Evolutionary conservation across 2,888 invertebrate species (phyloP).

Genomic region (Lasioglossum figueresi): DNA sequence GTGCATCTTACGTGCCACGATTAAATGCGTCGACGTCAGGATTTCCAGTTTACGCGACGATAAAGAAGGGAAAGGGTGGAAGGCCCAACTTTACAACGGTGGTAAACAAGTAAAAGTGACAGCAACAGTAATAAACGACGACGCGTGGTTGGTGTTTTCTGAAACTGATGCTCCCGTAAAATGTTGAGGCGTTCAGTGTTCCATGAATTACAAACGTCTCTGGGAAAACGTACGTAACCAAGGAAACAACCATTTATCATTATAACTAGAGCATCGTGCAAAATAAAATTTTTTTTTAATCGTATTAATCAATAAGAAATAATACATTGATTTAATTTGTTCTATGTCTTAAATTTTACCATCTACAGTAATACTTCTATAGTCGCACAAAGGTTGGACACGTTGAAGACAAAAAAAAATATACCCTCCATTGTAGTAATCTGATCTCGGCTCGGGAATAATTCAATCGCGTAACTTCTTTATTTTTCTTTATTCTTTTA

Average conservation of each 20-base stretch:
- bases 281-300: no score
- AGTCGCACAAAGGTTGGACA: no score
- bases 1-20: background rate
- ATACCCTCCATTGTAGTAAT: no score
- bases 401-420: no score
- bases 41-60: constrained; percentile 22
- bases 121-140: background rate
- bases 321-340: no score
- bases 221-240: background rate
- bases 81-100: background rate
- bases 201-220: background rate
- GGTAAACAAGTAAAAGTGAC: background rate
- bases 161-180: background rate
- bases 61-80: background rate
- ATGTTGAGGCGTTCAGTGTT: background rate
- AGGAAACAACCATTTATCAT: background rate
- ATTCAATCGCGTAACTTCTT: no score
- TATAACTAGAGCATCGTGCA: background rate
- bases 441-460: no score
- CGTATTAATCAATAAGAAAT: no score
- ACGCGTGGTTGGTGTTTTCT: background rate
- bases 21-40: no score
- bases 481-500: no score
- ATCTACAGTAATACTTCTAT: no score
- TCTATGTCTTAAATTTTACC: no score